Percentiles rank a stretch among this genome's conserved stretches.
Evolutionary conservation across 2,888 invertebrate species (phyloP).

Genomic region (Scrobipalpa costella): DNA sequence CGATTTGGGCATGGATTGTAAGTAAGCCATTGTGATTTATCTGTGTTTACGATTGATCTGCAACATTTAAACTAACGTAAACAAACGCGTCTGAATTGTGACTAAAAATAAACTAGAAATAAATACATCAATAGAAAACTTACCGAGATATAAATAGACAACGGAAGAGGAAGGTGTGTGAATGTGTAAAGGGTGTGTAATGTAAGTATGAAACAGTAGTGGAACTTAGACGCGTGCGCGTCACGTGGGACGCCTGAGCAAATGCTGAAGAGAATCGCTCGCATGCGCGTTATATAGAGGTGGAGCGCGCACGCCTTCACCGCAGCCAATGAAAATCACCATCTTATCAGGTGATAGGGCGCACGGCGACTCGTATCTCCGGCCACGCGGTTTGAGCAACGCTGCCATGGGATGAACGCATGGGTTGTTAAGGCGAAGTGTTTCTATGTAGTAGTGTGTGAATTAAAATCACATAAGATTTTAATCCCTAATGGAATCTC

Average conservation of each 20-base stretch:
- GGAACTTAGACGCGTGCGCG: slow-evolving; percentile 33
- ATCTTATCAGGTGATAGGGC: slow-evolving; percentile 39
- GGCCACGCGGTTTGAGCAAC: slow-evolving; percentile 60
- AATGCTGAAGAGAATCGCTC: slow-evolving; percentile 46
- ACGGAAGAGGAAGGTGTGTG: slow-evolving; percentile 14
- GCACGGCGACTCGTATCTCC: slow-evolving; percentile 54
- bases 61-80: not conserved
- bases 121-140: slow-evolving; percentile 5
- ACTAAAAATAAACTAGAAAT: not conserved
- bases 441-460: no score
- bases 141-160: slow-evolving; percentile 21
- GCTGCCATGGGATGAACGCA: slow-evolving; percentile 61
- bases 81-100: not conserved
- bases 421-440: slow-evolving; percentile 54
- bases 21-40: slow-evolving; percentile 70
- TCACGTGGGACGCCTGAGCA: slow-evolving; percentile 50
- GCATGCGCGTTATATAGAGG: slow-evolving; percentile 57
- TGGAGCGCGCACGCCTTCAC: slow-evolving; percentile 68
- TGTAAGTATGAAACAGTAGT: not conserved
- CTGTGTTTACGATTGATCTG: slow-evolving; percentile 32
- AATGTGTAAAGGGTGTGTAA: not conserved
- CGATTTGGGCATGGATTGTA: slow-evolving; percentile 88
- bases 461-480: no score
- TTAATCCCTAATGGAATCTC: no score
- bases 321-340: slow-evolving; percentile 64